These are phyloP conservation scores for Strix occidentalis DNA, from an alignment of 2,797 vertebrate genomes.

Conservation along the genomic window DNA sequence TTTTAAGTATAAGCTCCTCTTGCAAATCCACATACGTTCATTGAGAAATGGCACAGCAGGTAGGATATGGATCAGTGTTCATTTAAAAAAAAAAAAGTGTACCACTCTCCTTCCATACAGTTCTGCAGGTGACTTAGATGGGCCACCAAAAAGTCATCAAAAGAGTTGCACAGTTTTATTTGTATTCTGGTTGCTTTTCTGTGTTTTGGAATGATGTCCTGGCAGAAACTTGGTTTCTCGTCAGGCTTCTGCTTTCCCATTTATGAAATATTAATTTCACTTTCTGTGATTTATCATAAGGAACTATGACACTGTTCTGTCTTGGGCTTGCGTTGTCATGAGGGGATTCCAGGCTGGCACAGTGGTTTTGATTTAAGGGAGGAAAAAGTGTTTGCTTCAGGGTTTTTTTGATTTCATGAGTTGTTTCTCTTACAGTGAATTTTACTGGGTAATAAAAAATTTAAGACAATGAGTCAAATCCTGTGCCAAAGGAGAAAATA, in stretches of 20 bases:
- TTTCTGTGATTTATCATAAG: not conserved
- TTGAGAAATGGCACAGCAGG: not conserved
- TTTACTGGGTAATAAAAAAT: not conserved
- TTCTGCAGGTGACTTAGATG: not conserved
- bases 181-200: not conserved
- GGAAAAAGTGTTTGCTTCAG: not conserved
- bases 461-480: not conserved
- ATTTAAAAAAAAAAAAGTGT: not conserved
- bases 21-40: not conserved
- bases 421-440: not conserved
- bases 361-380: not conserved
- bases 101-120: not conserved
- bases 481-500: not conserved
- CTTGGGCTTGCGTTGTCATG: not conserved
- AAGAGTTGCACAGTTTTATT: not conserved
- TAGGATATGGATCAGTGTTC: not conserved
- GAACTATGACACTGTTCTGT: not conserved
- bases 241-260: not conserved
- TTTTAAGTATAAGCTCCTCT: not conserved
- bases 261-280: not conserved
- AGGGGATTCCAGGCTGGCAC: not conserved
- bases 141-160: not conserved
- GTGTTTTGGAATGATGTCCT: not conserved
- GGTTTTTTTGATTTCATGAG: not conserved
- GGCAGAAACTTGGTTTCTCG: not conserved